These are phyloP conservation scores for Sclerurus mexicanus DNA, from an alignment of 2,113 vertebrate species.

Conservation along the genomic window DNA sequence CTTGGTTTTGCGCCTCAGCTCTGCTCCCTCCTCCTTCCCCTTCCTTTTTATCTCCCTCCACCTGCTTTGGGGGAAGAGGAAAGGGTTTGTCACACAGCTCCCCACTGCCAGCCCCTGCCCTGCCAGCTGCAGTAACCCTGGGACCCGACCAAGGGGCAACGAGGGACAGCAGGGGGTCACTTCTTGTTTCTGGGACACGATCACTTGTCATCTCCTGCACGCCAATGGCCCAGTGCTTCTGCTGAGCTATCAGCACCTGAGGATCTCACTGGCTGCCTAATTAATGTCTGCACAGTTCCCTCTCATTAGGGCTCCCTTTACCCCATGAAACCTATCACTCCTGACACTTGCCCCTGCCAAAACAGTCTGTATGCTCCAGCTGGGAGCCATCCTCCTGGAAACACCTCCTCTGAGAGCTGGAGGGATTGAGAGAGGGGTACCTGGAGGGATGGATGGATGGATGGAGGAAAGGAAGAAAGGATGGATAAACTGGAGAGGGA, in stretches of 20 bases:
- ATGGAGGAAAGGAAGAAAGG: not conserved
- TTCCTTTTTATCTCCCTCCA: not conserved
- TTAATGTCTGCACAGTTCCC: not conserved
- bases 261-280: not conserved
- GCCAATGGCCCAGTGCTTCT: not conserved
- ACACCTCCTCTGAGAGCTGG: not conserved
- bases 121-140: not conserved
- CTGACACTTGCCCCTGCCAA: not conserved
- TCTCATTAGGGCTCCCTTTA: not conserved
- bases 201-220: not conserved
- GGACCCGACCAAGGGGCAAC: not conserved
- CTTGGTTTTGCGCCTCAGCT: not conserved
- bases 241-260: conserved; percentile 8
- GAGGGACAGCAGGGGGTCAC: fast-evolving
- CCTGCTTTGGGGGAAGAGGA: not conserved
- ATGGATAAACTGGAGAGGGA: not conserved
- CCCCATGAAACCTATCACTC: not conserved
- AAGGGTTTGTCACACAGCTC: not conserved
- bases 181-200: not conserved
- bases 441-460: not conserved
- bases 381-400: not conserved
- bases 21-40: not conserved
- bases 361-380: not conserved
- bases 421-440: not conserved
- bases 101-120: not conserved